phyloP scores from a whole-genome alignment of 1,140 invertebrate species.

The Eumaeus atala region DNA sequence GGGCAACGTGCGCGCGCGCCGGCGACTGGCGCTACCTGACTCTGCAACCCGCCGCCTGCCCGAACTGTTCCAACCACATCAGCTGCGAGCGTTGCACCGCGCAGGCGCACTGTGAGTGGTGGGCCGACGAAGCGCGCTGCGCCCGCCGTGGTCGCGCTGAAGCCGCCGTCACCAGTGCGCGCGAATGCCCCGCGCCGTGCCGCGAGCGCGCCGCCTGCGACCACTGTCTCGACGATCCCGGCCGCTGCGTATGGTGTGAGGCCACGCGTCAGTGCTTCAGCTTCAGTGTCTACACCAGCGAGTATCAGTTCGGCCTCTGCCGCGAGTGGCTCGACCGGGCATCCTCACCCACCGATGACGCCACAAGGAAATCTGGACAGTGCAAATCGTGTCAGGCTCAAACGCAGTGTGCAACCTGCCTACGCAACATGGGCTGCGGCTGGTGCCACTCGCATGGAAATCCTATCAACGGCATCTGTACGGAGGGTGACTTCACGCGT shows the following conservation, averaged over 20 bases:
- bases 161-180: constrained; percentile 77
- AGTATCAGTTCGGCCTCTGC: constrained; percentile 94
- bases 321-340: constrained; percentile 93
- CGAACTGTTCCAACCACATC: constrained; percentile 91
- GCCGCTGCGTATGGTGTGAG: constrained; percentile 96
- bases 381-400: constrained; percentile 89
- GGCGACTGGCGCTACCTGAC: constrained; percentile 86
- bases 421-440: constrained; percentile 89
- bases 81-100: constrained; percentile 85
- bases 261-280: constrained; percentile 93
- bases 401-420: constrained; percentile 85
- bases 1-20: constrained; percentile 72
- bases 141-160: constrained; percentile 83
- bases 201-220: constrained; percentile 84
- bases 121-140: constrained; percentile 89
- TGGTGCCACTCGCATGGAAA: constrained; percentile 94
- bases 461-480: constrained; percentile 87
- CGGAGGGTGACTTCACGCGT: constrained; percentile 86
- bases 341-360: constrained; percentile 53
- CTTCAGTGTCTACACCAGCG: constrained; percentile 94
- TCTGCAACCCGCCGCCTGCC: constrained; percentile 85
- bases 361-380: constrained; percentile 69
- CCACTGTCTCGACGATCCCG: constrained; percentile 87
- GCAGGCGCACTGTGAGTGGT: constrained; percentile 90
- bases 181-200: constrained; percentile 84